Percentiles rank a stretch among this genome's conserved stretches.
Conservation (phyloP, 2,113 vertebrate species). For the Ameiurus melas region DNA sequence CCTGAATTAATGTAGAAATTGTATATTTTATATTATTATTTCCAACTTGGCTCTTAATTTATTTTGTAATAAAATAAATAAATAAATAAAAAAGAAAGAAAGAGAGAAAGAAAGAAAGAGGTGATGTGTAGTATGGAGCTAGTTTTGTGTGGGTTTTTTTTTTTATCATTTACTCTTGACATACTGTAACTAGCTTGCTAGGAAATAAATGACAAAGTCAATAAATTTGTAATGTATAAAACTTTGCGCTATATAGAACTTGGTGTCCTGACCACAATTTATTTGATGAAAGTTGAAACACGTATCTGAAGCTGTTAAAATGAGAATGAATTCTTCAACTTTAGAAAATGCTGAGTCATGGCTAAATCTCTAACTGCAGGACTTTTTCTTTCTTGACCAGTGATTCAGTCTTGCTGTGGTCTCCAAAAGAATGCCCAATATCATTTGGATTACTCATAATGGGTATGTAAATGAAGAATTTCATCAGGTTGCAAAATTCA, state of each 20-base stretch:
- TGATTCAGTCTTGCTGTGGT: not conserved
- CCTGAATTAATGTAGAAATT: not conserved
- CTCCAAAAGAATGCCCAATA: not conserved
- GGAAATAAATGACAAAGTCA: not conserved
- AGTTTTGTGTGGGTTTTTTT: not conserved
- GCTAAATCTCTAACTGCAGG: not conserved
- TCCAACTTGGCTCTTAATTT: not conserved
- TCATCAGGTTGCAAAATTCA: not conserved
- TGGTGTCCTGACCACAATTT: not conserved
- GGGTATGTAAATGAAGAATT: not conserved
- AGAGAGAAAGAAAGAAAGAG: not conserved
- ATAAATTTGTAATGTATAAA: not conserved
- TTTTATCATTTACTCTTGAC: not conserved
- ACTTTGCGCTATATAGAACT: not conserved
- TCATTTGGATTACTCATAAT: not conserved
- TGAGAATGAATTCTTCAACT: not conserved
- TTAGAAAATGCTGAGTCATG: not conserved
- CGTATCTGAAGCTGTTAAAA: not conserved
- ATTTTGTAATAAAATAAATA: not conserved
- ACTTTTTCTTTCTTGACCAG: not conserved
- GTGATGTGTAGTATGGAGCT: not conserved
- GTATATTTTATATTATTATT: not conserved
- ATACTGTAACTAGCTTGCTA: not conserved
- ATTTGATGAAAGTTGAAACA: not conserved
- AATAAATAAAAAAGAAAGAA: not conserved